Evolutionary conservation across 2,888 invertebrate species (phyloP), one percentile per base, ranked within the genome.

Genomic region (Metacarcinus magister): DNA sequence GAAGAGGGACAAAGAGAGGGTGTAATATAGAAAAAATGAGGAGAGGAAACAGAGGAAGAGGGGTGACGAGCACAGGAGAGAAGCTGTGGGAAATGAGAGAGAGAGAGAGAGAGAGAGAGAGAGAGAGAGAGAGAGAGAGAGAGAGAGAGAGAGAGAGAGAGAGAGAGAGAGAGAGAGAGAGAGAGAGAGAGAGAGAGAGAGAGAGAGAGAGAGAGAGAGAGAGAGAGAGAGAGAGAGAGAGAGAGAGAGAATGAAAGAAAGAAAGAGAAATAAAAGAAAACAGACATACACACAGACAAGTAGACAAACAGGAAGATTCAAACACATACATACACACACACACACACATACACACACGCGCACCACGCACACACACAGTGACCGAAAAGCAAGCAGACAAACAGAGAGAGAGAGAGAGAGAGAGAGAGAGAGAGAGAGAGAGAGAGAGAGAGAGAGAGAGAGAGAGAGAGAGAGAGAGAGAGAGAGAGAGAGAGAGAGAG

Each of bases 1-100:
- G 75, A 75, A 92, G 92, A 92, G 92, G 48, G 92, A 92, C 48
- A 92, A 48, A 92, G 92, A 92, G 92, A 92, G 92, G 48, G 92
- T 48, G 92, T 48, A 44, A 92, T 46, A 92, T 43, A 92, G 92
- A 92, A 54, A 92, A 82, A 48, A 48, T 46, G 92, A 92, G 92
- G 54, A n/a, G 92, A 92, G 48, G 92, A 46, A 32, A 92, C 48
- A 32, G 54, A 92, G 92, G 46, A 92, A 92, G 92, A 92, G 92
- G n/a, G 92, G 32, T 43, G 54, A 54, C 19, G 92, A 92, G n/a
- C 19, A 10, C 8, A 32, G 19, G 48, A 48, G 92, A 67, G 39
- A 67, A 67, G 10, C n/a, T 60, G 54, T 39, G 60, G 67, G 43
- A 67, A 28, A 67, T 7, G n/a, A 32, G 54, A 60, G 46, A n/a